Percentiles rank a stretch among this genome's conserved stretches.
These are phyloP conservation scores for Leptobrachium ailaonicum DNA, from an alignment of 2,113 vertebrate genomes.

Conservation along the genomic window DNA sequence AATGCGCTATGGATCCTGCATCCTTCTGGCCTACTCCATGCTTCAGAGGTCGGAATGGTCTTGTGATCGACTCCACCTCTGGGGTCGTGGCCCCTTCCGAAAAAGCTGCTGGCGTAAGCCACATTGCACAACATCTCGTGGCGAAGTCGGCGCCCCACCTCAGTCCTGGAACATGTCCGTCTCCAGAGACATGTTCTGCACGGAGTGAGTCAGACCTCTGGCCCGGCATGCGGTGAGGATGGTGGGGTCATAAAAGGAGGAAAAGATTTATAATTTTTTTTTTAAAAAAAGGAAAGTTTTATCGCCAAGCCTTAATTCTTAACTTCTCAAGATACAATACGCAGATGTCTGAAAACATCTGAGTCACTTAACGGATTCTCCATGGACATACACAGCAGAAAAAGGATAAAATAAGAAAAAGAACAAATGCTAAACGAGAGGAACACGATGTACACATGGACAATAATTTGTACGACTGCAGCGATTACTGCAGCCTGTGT, in stretches of 20 bases:
- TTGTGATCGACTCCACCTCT: neutral
- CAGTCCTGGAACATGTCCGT: neutral
- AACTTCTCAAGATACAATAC: constrained; percentile 17
- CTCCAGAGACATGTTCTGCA: neutral
- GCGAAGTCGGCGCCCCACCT: neutral
- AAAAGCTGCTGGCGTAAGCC: no score
- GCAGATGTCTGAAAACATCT: constrained; percentile 42
- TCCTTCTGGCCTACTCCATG: no score
- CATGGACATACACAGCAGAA: constrained; percentile 15
- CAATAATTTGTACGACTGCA: no score
- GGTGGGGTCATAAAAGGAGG: constrained; percentile 12
- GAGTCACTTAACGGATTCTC: constrained; percentile 30
- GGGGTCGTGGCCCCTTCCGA: neutral
- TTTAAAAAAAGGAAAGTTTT: neutral
- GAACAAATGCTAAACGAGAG: no score
- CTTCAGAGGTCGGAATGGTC: neutral
- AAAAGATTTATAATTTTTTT: no score
- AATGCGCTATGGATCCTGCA: neutral
- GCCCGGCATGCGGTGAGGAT: neutral
- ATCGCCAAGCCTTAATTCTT: neutral
- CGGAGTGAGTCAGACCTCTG: constrained; percentile 32
- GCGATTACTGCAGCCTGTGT: no score
- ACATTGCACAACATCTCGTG: no score
- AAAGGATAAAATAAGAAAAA: neutral
- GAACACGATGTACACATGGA: no score